Evolutionary conservation across 2,113 vertebrate species (phyloP).

Genomic region (Herpailurus yagouaroundi): DNA sequence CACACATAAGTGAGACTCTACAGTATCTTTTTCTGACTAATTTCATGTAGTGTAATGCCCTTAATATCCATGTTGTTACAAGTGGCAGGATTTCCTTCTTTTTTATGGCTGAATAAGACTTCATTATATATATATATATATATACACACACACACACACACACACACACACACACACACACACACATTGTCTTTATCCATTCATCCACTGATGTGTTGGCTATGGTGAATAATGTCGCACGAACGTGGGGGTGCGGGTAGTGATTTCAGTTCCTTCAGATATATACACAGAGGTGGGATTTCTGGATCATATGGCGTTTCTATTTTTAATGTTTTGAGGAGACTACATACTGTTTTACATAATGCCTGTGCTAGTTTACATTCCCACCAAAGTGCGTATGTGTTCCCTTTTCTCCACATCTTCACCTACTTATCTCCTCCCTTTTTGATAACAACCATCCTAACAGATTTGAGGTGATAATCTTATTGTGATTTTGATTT

Average conservation of each 20-base stretch:
- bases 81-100: neutral
- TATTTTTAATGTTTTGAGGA: neutral
- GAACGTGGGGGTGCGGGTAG: neutral
- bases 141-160: fast-evolving
- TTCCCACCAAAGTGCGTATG: neutral
- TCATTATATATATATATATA: neutral
- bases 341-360: neutral
- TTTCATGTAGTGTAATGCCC: neutral
- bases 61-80: neutral
- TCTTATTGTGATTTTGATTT: neutral
- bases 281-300: neutral
- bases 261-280: neutral
- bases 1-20: neutral
- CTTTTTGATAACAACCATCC: neutral
- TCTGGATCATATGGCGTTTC: neutral
- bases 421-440: neutral
- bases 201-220: neutral
- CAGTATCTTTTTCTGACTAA: neutral
- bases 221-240: neutral
- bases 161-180: no score
- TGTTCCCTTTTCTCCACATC: neutral
- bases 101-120: neutral
- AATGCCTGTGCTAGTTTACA: neutral
- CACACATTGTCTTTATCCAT: neutral
- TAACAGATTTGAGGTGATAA: neutral